phyloP scores from a whole-genome alignment of 2,888 invertebrate genomes.

The Himalopsyche tibetana region DNA sequence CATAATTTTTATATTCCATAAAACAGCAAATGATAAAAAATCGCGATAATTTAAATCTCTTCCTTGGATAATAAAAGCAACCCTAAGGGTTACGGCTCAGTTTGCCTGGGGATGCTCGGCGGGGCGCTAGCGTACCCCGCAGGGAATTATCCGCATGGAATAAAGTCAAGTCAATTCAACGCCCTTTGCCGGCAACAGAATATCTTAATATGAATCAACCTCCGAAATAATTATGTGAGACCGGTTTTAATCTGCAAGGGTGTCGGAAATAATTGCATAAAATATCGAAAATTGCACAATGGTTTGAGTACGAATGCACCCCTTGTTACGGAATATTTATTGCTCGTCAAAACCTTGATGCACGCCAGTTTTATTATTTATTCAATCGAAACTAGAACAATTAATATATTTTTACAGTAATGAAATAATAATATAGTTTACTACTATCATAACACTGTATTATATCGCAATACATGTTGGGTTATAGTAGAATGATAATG shows the following conservation, averaged over 20 bases:
- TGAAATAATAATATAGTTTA: too few relatives aligned
- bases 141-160: neutral
- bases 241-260: conserved; percentile 24
- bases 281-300: neutral
- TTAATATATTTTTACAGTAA: too few relatives aligned
- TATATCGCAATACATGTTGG: too few relatives aligned
- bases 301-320: neutral
- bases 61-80: neutral
- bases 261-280: conserved; percentile 36
- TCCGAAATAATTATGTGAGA: conserved; percentile 33
- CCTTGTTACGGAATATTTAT: conserved; percentile 32
- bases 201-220: conserved; percentile 31
- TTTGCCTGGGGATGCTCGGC: neutral
- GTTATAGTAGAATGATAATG: too few relatives aligned
- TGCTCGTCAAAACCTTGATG: neutral
- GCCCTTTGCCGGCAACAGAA: conserved; percentile 31
- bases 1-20: too few relatives aligned
- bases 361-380: too few relatives aligned
- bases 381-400: too few relatives aligned
- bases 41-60: conserved; percentile 11
- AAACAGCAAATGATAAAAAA: neutral
- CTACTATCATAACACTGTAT: too few relatives aligned
- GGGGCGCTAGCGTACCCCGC: neutral
- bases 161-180: conserved; percentile 3
- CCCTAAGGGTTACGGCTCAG: neutral